Base-by-base conservation (phyloP, 2,888 invertebrate species). In the Leucophora obtusa region DNA sequence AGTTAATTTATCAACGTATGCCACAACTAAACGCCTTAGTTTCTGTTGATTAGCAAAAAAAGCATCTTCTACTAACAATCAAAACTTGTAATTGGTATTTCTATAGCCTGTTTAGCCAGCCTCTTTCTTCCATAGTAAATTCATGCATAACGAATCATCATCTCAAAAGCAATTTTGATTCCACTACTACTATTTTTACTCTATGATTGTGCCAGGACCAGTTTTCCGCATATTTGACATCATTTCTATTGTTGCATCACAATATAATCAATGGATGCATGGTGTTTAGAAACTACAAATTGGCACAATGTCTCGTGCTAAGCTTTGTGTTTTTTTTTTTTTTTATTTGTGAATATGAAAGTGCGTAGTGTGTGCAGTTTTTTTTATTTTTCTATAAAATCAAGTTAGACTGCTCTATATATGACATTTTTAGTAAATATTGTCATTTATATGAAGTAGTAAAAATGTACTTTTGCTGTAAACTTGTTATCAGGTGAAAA, bases 201-300 rank as follows among this genome's bases (percentile, higher is more conserved):
- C 17, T 17, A 54, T 24, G 21, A 70, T 63, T 60, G 21, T 18
- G 53, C 33, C 18, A 77, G 80, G 73, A 81, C 77, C 69, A 74
- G 81, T 81, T 81, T 77, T 77, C 73, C 62, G 70, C 70, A 73
- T 77, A 70, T 77, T 81, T 81, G 81, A 71, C 77, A 77, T 81
- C 77, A 81, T 81, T 81, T 74, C 50, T 53, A 58, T 70, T 81
- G 77, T 81, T 81, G 77, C 81, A 81, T 81, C 77, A 81, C 73
- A 78, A 50, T 17, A 24, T 21, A 59, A 54, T 59, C 65, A 47
- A 11, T 38, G 38, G 38, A 11, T 38, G 38, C 1, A 11, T 38
- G 38, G 11, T 38, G 38, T 38, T 38, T 38, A 38, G 38, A 9
- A 38, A 14, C 1, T 38, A 38, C 10, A 38, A 38, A 38, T 38